Evolutionary conservation across 2,888 invertebrate genomes (phyloP).

Genomic region (Papilio protenor): DNA sequence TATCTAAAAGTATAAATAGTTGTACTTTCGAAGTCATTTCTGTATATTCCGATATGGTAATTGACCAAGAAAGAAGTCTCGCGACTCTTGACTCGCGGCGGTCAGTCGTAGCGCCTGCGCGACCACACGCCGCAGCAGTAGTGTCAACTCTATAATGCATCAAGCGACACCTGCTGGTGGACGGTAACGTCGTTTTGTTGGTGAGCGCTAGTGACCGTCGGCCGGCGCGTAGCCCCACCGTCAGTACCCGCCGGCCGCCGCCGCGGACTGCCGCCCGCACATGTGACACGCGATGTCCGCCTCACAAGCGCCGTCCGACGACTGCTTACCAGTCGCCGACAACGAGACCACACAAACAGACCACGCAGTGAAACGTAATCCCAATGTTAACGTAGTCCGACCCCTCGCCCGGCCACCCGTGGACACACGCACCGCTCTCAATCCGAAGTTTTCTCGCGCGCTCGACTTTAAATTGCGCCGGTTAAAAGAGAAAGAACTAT

Average conservation of each 20-base stretch:
- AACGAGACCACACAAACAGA: conserved; percentile 48
- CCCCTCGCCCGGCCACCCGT: conserved; percentile 54
- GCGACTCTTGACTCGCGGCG: conserved; percentile 37
- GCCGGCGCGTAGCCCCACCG: conserved; percentile 43
- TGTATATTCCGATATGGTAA: not conserved
- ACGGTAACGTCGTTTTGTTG: conserved; percentile 45
- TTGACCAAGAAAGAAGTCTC: conserved; percentile 28
- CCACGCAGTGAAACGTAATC: conserved; percentile 44
- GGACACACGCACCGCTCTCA: conserved; percentile 63
- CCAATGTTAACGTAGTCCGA: conserved; percentile 67
- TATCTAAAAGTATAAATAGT: not conserved
- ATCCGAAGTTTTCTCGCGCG: conserved; percentile 87
- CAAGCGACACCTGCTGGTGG: conserved; percentile 47
- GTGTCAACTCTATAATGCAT: conserved; percentile 43
- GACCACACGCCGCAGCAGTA: conserved; percentile 56
- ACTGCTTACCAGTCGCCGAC: conserved; percentile 68
- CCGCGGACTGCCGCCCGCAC: conserved; percentile 42
- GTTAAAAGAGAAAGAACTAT: conserved; percentile 86
- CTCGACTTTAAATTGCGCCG: conserved; percentile 89
- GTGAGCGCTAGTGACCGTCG: conserved; percentile 53
- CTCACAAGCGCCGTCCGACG: conserved; percentile 56
- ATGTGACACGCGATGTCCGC: conserved; percentile 66
- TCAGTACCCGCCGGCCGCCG: conserved; percentile 48
- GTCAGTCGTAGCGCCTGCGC: conserved; percentile 62
- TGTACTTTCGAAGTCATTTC: not conserved